Evolutionary conservation across 2,797 vertebrate genomes (phyloP).

Genomic region (Acanthopagrus latus): DNA sequence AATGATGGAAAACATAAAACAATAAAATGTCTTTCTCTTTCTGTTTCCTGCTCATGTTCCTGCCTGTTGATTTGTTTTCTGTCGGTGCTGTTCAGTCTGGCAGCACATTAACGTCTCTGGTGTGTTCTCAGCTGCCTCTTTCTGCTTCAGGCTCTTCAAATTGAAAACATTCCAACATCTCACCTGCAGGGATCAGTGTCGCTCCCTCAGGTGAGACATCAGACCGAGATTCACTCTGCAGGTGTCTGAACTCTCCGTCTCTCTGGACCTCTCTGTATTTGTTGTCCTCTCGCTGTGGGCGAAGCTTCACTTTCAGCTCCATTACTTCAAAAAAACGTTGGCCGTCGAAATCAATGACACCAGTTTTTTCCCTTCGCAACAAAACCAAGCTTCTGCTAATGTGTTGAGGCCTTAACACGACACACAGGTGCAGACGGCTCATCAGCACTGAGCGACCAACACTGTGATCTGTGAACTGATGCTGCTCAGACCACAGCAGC

Average conservation of each 20-base stretch:
- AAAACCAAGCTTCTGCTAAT: too few relatives aligned
- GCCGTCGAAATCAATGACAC: too few relatives aligned
- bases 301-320: background rate
- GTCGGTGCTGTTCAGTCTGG: background rate
- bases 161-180: background rate
- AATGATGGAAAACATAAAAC: background rate
- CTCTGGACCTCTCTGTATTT: too few relatives aligned
- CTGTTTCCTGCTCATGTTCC: background rate
- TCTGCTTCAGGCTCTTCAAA: background rate
- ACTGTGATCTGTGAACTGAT: too few relatives aligned
- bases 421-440: too few relatives aligned
- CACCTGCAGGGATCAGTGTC: background rate
- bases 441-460: too few relatives aligned
- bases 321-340: too few relatives aligned
- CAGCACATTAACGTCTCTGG: background rate
- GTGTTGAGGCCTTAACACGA: too few relatives aligned
- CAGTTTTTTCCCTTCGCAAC: too few relatives aligned
- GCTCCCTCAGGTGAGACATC: slow-evolving; percentile 5
- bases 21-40: background rate
- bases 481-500: too few relatives aligned
- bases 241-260: background rate
- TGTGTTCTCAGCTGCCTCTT: background rate
- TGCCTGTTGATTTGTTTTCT: background rate
- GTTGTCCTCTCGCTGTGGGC: too few relatives aligned
- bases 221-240: background rate